Conservation (phyloP, 2,113 vertebrate species). For the Merops nubicus region DNA sequence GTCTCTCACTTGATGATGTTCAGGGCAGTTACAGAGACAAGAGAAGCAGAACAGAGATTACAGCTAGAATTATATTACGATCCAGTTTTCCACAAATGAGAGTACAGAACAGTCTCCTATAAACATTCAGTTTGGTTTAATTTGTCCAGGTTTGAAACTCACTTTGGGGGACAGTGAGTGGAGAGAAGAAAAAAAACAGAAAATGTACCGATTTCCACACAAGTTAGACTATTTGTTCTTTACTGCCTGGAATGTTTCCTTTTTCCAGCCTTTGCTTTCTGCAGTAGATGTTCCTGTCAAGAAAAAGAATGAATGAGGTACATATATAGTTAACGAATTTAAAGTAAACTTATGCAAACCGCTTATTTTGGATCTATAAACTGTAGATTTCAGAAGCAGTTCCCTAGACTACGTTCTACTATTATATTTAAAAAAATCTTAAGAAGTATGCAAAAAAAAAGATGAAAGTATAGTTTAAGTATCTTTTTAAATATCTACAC, state of each 20-base stretch:
- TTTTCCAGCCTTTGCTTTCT: background rate
- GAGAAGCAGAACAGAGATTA: background rate
- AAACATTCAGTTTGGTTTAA: background rate
- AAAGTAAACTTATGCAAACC: background rate
- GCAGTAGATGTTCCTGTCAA: background rate
- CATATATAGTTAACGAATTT: background rate
- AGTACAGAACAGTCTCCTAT: background rate
- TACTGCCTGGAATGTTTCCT: background rate
- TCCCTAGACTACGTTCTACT: background rate
- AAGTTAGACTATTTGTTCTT: background rate
- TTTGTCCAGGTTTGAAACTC: background rate
- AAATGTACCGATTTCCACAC: background rate
- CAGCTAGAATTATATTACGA: background rate
- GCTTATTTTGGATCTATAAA: background rate
- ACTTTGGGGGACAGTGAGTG: too few species aligned
- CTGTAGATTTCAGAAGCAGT: background rate
- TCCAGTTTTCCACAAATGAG: background rate
- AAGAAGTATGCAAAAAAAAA: background rate
- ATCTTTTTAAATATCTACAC: background rate
- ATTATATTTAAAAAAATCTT: background rate
- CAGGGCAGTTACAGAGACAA: background rate
- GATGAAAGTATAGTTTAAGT: background rate
- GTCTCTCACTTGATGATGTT: background rate
- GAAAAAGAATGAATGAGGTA: background rate
- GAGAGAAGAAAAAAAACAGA: background rate